These are phyloP conservation scores for Platanista minor DNA, from an alignment of 2,113 vertebrate genomes.

Conservation along the genomic window DNA sequence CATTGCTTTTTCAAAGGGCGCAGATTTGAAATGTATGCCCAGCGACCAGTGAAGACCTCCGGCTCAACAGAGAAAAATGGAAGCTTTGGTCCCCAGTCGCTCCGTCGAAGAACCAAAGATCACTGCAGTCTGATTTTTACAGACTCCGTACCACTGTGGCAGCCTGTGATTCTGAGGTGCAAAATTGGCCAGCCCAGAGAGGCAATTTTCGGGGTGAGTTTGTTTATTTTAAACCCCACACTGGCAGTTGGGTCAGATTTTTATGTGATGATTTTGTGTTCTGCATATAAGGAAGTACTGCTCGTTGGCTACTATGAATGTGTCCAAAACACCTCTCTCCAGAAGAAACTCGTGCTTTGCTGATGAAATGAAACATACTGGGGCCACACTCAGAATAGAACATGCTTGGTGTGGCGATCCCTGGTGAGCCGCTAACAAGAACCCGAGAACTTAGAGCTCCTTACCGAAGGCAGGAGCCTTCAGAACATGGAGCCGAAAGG, in stretches of 20 bases:
- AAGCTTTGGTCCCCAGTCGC: neutral
- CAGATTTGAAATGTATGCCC: neutral
- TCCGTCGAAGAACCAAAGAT: neutral
- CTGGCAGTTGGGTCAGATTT: conserved; percentile 32
- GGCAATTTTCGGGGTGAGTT: conserved; percentile 36
- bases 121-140: neutral
- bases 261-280: conserved; percentile 58
- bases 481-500: neutral
- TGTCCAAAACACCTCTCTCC: conserved; percentile 64
- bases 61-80: neutral
- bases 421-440: conserved; percentile 32
- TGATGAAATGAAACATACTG: conserved; percentile 52
- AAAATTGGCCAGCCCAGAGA: neutral
- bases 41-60: neutral
- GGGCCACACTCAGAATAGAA: conserved; percentile 71
- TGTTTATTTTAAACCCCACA: conserved; percentile 10
- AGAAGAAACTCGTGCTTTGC: conserved; percentile 52
- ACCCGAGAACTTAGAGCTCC: neutral
- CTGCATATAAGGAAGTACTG: conserved; percentile 66
- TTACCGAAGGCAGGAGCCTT: neutral
- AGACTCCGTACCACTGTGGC: neutral
- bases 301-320: neutral
- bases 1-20: neutral
- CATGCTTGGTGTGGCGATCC: conserved; percentile 51
- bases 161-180: neutral